Base-by-base conservation (phyloP, 2,113 vertebrate species). In the Malurus cyaneus region DNA sequence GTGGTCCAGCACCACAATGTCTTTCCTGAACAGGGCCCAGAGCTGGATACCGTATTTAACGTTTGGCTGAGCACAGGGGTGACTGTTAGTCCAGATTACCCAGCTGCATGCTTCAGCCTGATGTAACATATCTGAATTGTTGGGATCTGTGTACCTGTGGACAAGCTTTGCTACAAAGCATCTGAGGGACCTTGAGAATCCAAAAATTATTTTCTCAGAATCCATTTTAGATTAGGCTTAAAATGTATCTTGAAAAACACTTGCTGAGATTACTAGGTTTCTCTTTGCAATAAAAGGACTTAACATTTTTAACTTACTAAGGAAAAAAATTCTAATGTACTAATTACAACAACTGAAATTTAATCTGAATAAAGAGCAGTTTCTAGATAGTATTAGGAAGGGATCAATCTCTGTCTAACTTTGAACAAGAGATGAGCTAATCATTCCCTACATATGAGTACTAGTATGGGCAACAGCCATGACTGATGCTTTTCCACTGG, bases 81-180 rank as follows among this genome's bases (percentile, higher is more conserved):
- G 34, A 18, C 29, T 62, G 5, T 15, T 44, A 62, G 23, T 60
- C 14, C 52, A 66, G 4, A 9, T 83, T 67, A 66, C 9, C 9
- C 19, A 67, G 2, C 10, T 47, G 28, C 31, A 21, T 25, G 8
- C 9, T 12, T 71, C 29, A 71, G 21, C 21, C 16, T 67, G 12
- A 39, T 67, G 19, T 28, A 59, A 54, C 18, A 16, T 6, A 11
- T 16, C 29, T 62, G 34, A 15, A 71, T 11, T 65, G 31, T 26
- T 74, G 66, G 3, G 19, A 44, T 59, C 42, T 54, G 9, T 11
- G 4, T 32, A 8, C 8, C 11, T 47, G 19, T 0, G 1, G 8
- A 57, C 6, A 20, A 32, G 5, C 3, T 11, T 34, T 77, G n/a
- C 23, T 77, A 8, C 32, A 42, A 44, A 18, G 5, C 39, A 65